Base-by-base conservation (phyloP, 2,888 invertebrate genomes). In the Heliconius charithonia region DNA sequence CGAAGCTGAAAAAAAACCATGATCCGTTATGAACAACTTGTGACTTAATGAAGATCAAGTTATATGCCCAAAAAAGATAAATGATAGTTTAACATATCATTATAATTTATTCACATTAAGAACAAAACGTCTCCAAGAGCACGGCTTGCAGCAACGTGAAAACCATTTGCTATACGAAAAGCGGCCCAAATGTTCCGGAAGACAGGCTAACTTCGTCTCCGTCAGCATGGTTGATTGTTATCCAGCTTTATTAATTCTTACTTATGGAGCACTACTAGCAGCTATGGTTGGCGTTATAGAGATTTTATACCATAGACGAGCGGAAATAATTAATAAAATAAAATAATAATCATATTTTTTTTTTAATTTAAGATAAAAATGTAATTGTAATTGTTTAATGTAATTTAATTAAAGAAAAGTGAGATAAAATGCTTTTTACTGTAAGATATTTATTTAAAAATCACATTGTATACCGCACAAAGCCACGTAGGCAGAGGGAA, bases 191-290 rank as follows among this genome's bases (percentile, higher is more conserved):
- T 97, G 97, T 83, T 89, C 92, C 0, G 95, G 96, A 10, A 96
- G 96, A 83, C 92, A 91, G 62, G 95, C 95, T 0, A 94, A 92
- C 82, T 97, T 97, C 85, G 93, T 97, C 25, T 97, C 96, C 56
- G 97, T 97, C 62, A 96, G 96, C 82, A 93, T 96, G 87, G 95
- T 96, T 1, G 96, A 96, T 85, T 96, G 96, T 82, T 95, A 95
- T 84, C 94, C 94, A 0, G 93, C 93, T 0, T 77, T 95, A 6
- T 83, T 94, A 2, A 90, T 93, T 51, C 81, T 95, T 2, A 86
- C 88, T 0, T 94, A 94, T 81, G 94, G 94, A 41, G 78, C 85
- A 10, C 51, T 91, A 0, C 72, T 89, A 4, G 88, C 94, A n/a
- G 29, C 89, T 2, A 70, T 84, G 16, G 70, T 93, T 2, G 83